Evolutionary conservation across 2,888 invertebrate species (phyloP).

Genomic region (Sphaerophoria rueppellii): DNA sequence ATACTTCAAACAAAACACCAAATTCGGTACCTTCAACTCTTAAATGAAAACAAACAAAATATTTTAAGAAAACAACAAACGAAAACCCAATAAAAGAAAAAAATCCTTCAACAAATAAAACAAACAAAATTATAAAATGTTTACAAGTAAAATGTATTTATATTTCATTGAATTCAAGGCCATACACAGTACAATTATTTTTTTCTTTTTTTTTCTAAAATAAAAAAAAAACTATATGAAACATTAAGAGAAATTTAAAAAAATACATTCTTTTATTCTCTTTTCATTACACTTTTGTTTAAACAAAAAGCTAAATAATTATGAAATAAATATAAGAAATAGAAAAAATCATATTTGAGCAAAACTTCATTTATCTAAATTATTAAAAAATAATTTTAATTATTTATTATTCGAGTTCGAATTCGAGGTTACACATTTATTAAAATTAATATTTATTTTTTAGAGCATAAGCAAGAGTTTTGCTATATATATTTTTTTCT

Average conservation of each 20-base stretch:
- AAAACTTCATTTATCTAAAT: constrained; percentile 33
- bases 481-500: constrained; percentile 24
- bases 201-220: constrained; percentile 44
- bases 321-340: constrained; percentile 59
- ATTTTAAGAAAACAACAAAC: not conserved
- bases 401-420: constrained; percentile 30
- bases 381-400: constrained; percentile 35
- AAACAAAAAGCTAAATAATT: constrained; percentile 36
- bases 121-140: constrained; percentile 49
- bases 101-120: constrained; percentile 58
- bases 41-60: not conserved
- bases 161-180: constrained; percentile 68
- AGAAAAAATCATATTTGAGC: constrained; percentile 47
- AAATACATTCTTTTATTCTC: constrained; percentile 56
- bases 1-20: not conserved
- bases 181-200: constrained; percentile 69
- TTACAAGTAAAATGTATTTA: constrained; percentile 67
- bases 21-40: no score
- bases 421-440: constrained; percentile 43
- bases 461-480: constrained; percentile 22
- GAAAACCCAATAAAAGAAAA: constrained; percentile 68
- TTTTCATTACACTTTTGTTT: constrained; percentile 23
- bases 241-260: constrained; percentile 51
- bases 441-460: constrained; percentile 26
- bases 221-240: constrained; percentile 38